Conservation (phyloP, 2,797 vertebrate species). For the Clarias fuscus region DNA sequence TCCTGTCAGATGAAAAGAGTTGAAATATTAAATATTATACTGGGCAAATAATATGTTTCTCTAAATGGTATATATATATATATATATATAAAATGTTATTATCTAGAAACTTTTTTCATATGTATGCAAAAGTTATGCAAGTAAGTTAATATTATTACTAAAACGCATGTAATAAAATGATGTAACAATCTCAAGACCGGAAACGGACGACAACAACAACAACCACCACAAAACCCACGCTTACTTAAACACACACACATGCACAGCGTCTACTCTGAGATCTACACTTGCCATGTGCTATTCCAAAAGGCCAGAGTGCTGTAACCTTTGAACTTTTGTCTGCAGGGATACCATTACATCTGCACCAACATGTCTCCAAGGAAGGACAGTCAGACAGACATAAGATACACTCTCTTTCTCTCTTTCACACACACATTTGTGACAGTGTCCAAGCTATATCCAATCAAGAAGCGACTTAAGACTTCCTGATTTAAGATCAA, state of each 20-base stretch:
- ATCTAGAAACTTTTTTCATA: too few species aligned
- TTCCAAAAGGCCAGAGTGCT: constrained; percentile 22
- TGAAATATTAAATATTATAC: background rate
- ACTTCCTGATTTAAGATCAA: background rate
- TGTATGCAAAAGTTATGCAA: too few species aligned
- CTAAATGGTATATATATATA: too few species aligned
- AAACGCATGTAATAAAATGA: too few species aligned
- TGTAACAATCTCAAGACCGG: background rate
- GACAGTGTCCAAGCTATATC: background rate
- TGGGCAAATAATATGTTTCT: background rate
- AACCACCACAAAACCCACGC: background rate
- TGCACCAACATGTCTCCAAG: background rate
- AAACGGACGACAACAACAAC: background rate
- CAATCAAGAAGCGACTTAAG: background rate
- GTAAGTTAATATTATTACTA: too few species aligned
- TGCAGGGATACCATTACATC: constrained; percentile 8
- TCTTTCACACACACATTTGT: background rate
- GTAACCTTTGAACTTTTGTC: constrained; percentile 25
- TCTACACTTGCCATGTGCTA: constrained; percentile 3
- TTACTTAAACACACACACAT: background rate
- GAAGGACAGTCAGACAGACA: constrained; percentile 12
- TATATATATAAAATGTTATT: too few species aligned
- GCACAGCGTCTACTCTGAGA: background rate
- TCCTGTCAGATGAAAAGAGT: background rate
- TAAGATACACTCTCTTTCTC: background rate